Evolutionary conservation across 2,113 vertebrate genomes (phyloP).

Genomic region (Mellivora capensis): DNA sequence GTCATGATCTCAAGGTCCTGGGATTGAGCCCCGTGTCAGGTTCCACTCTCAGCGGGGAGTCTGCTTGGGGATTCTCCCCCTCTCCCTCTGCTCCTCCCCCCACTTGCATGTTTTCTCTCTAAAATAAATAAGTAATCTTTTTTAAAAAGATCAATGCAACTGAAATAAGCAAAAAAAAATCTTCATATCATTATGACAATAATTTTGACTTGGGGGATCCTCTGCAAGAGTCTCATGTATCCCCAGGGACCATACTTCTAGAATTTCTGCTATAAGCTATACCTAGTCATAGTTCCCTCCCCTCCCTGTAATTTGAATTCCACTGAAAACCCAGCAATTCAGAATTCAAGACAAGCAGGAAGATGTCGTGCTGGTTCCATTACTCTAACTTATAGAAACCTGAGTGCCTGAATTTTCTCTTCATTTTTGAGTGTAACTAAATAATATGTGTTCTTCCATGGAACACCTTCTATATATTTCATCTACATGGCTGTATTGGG

Average conservation of each 20-base stretch:
- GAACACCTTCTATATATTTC: not conserved
- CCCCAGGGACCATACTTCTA: not conserved
- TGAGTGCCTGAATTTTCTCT: not conserved
- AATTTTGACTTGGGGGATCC: not conserved
- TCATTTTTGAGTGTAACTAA: not conserved
- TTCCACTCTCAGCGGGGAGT: not conserved
- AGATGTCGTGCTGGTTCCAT: not conserved
- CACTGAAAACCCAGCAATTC: not conserved
- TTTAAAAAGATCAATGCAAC: not conserved
- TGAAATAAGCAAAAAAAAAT: not conserved
- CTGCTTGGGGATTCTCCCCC: not conserved
- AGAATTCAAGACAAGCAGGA: not conserved
- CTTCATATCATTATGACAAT: not conserved
- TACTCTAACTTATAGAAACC: not conserved
- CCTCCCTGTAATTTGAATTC: constrained; percentile 15
- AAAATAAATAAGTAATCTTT: not conserved
- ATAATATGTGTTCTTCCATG: not conserved
- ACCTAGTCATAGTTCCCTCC: constrained; percentile 22
- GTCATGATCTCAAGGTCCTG: not conserved
- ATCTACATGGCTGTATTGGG: not conserved
- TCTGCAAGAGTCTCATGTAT: not conserved
- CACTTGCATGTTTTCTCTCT: not conserved
- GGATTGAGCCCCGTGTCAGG: not conserved
- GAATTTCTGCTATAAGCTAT: not conserved
- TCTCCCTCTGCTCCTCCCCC: not conserved